phyloP scores from a whole-genome alignment of 1,140 invertebrate genomes.

The Drosophila lowei region DNA sequence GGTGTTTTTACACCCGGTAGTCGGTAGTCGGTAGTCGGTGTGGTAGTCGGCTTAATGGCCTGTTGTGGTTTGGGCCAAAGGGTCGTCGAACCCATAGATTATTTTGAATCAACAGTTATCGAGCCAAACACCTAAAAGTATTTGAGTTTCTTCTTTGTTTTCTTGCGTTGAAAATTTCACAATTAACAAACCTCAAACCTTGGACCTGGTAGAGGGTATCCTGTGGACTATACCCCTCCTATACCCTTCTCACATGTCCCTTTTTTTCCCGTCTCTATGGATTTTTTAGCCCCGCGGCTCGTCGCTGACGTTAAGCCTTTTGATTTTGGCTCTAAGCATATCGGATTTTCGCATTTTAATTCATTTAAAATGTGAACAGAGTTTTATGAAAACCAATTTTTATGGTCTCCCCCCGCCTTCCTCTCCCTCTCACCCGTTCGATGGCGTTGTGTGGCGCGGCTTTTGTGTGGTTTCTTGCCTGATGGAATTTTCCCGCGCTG shows the following conservation, averaged over 20 bases:
- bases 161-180: no score
- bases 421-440: no score
- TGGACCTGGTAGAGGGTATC: no score
- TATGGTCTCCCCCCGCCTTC: neutral
- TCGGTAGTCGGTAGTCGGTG: no score
- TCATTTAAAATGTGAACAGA: conserved; percentile 52
- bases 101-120: neutral
- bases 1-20: neutral
- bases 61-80: no score
- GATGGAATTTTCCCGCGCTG: conserved; percentile 6
- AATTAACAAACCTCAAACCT: no score
- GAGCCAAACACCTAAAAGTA: no score
- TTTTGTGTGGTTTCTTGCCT: conserved; percentile 29
- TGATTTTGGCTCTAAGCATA: conserved; percentile 57
- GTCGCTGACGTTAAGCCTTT: conserved; percentile 48
- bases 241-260: neutral
- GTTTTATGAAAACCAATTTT: conserved; percentile 13
- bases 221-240: no score
- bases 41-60: no score
- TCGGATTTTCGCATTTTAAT: conserved; percentile 60
- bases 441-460: no score
- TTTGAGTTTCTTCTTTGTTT: no score
- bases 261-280: neutral
- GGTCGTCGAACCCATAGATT: no score
- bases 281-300: conserved; percentile 16